Base-by-base conservation (phyloP, 2,888 invertebrate genomes). In the Netelia melanura region DNA sequence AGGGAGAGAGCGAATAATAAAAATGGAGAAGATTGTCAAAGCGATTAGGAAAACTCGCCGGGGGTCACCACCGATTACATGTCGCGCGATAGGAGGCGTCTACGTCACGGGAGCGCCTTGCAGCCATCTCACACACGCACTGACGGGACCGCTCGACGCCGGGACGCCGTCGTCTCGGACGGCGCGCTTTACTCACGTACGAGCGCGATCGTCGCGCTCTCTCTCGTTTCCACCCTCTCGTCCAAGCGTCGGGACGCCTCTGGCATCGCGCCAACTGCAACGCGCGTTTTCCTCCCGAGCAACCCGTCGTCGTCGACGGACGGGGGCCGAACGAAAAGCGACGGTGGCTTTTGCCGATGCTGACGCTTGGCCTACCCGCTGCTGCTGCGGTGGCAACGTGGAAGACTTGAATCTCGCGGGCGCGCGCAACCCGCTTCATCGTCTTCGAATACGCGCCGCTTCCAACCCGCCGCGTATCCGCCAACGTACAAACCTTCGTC, bases 61-160 rank as follows among this genome's bases (percentile, higher is more conserved):
- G 77, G 84, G 67, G 65, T 86, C 86, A 88, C 86, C 74, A 83
- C 85, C 84, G 82, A 85, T 88, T 81, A 86, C 83, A 88, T 90
- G 89, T 89, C 89, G 91, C 91, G 89, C 89, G 90, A 90, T 89
- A 89, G 89, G 88, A 89, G 90, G 89, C 91, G 90, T 90, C 89
- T 90, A 90, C 89, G 90, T 92, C 91, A 91, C 90, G 92, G 91
- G 89, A 92, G 91, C 92, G 93, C 90, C 92, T 92, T 91, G 91
- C 90, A 92, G 91, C 92, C 93, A 93, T 93, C 93, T 93, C 93
- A 92, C 92, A 92, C 91, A 90, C 93, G 92, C 92, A 93, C 93
- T 93, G 93, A 93, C 93, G 93, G 92, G 92, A 65, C 80, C 90
- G 91, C 91, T 90, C 93, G 92, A 92, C 92, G 93, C 93, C 93